Evolutionary conservation across 2,113 vertebrate genomes (phyloP).

Genomic region (Coreoperca whiteheadi): DNA sequence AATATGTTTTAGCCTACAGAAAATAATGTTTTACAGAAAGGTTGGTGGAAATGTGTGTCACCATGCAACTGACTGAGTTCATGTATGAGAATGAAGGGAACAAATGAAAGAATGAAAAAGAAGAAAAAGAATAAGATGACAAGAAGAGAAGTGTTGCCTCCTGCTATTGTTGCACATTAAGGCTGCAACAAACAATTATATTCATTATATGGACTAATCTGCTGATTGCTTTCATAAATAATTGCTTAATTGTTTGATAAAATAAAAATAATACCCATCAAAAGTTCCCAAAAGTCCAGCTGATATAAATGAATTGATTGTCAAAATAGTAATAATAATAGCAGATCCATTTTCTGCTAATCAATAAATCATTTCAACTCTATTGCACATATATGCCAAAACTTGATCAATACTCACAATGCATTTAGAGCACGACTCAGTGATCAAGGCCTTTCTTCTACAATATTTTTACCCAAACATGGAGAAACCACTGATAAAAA

Average conservation of each 20-base stretch:
- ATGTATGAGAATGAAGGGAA: not conserved
- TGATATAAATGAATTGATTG: not conserved
- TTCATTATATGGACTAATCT: not conserved
- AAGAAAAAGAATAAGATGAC: not conserved
- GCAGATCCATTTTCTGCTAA: not conserved
- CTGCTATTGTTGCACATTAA: not conserved
- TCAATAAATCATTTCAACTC: not conserved
- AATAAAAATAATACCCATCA: not conserved
- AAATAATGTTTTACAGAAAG: not conserved
- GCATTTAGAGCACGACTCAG: not conserved
- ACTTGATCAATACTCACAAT: conserved; percentile 7
- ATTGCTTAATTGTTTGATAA: not conserved
- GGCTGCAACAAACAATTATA: not conserved
- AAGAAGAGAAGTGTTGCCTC: not conserved
- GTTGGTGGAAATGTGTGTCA: not conserved
- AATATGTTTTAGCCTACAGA: too few species aligned
- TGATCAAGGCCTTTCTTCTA: not conserved
- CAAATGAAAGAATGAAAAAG: not conserved
- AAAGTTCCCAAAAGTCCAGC: not conserved
- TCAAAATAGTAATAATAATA: not conserved
- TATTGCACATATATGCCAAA: not conserved
- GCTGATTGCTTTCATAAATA: not conserved
- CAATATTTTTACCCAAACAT: not conserved
- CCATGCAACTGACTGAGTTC: not conserved
- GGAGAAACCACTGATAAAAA: not conserved